Evolutionary conservation across 1,140 invertebrate genomes (phyloP).

Genomic region (Psilanteris sp.): DNA sequence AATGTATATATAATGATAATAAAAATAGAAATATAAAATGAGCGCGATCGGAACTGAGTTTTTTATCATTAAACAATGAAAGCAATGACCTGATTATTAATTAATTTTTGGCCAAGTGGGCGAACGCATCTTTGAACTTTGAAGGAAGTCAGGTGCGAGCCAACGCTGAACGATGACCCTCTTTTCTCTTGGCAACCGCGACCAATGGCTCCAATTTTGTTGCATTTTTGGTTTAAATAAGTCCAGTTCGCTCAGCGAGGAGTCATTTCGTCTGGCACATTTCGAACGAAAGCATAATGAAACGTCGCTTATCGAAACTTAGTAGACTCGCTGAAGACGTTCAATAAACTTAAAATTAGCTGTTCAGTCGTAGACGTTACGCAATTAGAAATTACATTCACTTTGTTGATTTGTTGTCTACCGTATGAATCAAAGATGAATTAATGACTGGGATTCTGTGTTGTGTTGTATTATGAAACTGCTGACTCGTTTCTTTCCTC

Average conservation of each 20-base stretch:
- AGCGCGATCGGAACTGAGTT: no score
- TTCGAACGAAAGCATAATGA: slow-evolving; percentile 43
- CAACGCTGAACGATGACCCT: slow-evolving; percentile 59
- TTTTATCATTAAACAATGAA: no score
- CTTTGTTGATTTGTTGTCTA: slow-evolving; percentile 39
- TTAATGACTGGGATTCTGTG: slow-evolving; percentile 13
- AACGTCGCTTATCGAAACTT: slow-evolving; percentile 41
- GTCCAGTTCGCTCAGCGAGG: slow-evolving; percentile 30
- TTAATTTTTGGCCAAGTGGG: slow-evolving; percentile 20
- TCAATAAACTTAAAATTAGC: slow-evolving; percentile 45
- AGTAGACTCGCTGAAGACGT: slow-evolving; percentile 16
- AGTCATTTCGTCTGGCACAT: slow-evolving; percentile 54
- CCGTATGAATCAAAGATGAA: slow-evolving; percentile 5
- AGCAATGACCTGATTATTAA: slow-evolving; percentile 17
- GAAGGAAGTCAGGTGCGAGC: slow-evolving; percentile 49
- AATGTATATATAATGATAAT: no score
- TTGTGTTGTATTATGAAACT: slow-evolving; percentile 2
- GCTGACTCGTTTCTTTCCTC: background rate
- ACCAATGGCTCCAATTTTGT: slow-evolving; percentile 53
- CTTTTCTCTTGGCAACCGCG: slow-evolving; percentile 57
- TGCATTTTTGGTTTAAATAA: slow-evolving; percentile 62
- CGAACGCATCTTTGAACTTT: slow-evolving; percentile 53
- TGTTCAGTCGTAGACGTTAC: slow-evolving; percentile 15
- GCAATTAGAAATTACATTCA: slow-evolving; percentile 50
- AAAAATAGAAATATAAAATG: no score